Conservation (phyloP, 1,140 invertebrate species). For the Ceratosolen fusciceps region DNA sequence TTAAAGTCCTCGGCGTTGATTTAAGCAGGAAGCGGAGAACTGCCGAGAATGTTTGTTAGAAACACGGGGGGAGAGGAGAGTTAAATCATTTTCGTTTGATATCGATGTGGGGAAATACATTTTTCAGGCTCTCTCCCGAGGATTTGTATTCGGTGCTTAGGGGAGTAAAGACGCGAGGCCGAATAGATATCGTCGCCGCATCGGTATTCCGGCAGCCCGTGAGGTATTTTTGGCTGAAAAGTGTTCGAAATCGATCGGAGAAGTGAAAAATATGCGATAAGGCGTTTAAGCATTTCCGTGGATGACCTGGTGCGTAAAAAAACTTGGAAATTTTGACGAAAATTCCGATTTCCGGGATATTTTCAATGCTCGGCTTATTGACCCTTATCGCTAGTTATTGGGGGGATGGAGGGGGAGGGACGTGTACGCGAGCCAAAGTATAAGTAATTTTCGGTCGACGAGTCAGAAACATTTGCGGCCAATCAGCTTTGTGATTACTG, state of each 20-base stretch:
- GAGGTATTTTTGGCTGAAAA: background rate
- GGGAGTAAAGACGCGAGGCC: background rate
- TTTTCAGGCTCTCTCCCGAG: background rate
- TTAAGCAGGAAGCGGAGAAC: background rate
- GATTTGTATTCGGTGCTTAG: background rate
- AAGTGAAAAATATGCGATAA: background rate
- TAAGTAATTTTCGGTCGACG: no score
- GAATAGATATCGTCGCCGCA: background rate
- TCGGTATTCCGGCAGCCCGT: background rate
- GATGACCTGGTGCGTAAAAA: no score
- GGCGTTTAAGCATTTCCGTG: no score
- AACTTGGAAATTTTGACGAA: no score
- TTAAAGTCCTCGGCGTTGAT: background rate
- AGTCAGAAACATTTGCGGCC: no score
- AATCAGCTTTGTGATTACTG: no score
- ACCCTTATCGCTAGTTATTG: no score
- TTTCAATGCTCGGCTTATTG: no score
- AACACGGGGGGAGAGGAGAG: conserved; percentile 18
- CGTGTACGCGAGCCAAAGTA: no score
- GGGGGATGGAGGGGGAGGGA: no score
- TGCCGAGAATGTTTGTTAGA: background rate
- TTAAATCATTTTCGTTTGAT: conserved; percentile 1
- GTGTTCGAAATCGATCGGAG: background rate
- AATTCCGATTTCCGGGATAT: no score
- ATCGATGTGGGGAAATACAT: conserved; percentile 12